These are phyloP conservation scores for Scolopax bukidnonensis DNA, from an alignment of 2,797 vertebrate species.

Conservation along the genomic window DNA sequence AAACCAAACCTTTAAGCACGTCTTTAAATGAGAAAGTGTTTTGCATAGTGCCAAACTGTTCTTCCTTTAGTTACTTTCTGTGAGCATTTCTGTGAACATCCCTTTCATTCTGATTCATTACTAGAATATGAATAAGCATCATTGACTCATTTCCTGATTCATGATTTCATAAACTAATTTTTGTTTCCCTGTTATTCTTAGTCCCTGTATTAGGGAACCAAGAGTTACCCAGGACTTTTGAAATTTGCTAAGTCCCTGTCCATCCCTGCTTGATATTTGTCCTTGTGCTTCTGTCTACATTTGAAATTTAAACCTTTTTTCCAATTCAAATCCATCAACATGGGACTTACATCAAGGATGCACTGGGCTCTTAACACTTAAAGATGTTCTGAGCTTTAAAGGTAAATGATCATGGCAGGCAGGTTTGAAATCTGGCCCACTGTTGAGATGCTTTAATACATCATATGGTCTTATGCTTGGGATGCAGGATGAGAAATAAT, in stretches of 20 bases:
- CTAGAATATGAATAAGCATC: conserved; percentile 30
- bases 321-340: conserved; percentile 21
- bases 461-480: background rate
- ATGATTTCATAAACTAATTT: background rate
- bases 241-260: background rate
- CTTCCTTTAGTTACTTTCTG: background rate
- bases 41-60: background rate
- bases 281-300: background rate
- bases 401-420: background rate
- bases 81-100: background rate
- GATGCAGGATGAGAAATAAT: background rate
- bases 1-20: background rate
- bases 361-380: background rate
- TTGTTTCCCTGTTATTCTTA: background rate
- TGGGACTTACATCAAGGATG: background rate
- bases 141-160: conserved; percentile 42
- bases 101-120: background rate
- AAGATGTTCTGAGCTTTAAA: background rate
- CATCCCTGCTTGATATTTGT: background rate
- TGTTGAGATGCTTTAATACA: background rate
- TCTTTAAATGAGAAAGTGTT: background rate
- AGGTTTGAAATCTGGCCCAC: background rate
- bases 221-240: background rate
- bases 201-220: background rate
- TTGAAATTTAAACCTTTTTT: background rate